Conservation (phyloP, 2,113 vertebrate species). For the Chloropsis hardwickii region DNA sequence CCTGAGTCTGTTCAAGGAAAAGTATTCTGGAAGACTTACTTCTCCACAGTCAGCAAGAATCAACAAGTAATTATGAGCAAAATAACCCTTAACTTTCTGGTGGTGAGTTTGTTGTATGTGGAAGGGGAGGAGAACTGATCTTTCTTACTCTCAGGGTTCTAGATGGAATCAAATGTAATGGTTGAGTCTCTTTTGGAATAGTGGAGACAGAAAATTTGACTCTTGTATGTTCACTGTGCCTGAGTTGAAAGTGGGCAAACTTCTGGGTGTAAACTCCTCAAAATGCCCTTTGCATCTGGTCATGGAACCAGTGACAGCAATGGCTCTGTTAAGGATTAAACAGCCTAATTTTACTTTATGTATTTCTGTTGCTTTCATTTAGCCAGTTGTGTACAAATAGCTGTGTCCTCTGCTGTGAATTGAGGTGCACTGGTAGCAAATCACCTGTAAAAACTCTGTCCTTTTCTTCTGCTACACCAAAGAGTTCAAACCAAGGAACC, state of each 20-base stretch:
- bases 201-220: neutral
- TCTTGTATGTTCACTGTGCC: neutral
- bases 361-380: neutral
- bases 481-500: conserved; percentile 48
- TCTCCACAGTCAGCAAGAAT: neutral
- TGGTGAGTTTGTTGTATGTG: neutral
- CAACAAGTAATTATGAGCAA: neutral
- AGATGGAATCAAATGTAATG: neutral
- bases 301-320: neutral
- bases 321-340: neutral
- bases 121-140: neutral
- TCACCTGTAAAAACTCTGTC: neutral
- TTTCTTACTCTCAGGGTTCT: neutral
- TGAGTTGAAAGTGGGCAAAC: neutral
- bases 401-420: neutral
- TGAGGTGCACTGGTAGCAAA: neutral
- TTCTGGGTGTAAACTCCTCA: neutral
- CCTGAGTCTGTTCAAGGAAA: neutral
- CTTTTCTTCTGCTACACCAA: conserved; percentile 23
- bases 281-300: neutral
- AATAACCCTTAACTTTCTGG: neutral
- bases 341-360: neutral
- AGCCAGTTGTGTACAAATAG: neutral
- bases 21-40: neutral
- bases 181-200: neutral